phyloP scores from a whole-genome alignment of 2,888 invertebrate genomes.

The Platypus cylindrus region DNA sequence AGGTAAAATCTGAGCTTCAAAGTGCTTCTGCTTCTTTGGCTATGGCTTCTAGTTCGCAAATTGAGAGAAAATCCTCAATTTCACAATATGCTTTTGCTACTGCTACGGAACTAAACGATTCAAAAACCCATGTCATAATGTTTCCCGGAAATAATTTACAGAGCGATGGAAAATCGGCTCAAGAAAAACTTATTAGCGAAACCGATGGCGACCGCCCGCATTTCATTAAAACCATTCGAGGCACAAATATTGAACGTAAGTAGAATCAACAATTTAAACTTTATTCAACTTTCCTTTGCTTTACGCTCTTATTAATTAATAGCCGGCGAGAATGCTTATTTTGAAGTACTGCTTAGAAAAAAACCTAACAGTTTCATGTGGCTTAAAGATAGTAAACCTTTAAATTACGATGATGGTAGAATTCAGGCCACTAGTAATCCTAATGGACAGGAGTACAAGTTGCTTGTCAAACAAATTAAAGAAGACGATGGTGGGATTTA shows the following conservation, averaged over 20 bases:
- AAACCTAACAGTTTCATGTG: conserved; percentile 58
- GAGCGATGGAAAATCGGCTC: conserved; percentile 22
- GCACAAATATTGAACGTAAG: conserved; percentile 71
- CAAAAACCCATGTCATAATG: conserved; percentile 10
- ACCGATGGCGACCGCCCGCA: conserved; percentile 45
- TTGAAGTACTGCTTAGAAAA: conserved; percentile 63
- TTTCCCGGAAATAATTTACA: conserved; percentile 11
- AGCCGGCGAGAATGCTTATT: conserved; percentile 75
- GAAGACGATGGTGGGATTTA: conserved; percentile 80
- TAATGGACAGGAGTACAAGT: conserved; percentile 50
- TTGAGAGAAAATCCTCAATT: conserved; percentile 9
- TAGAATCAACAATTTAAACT: conserved; percentile 21
- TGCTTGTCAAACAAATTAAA: conserved; percentile 61
- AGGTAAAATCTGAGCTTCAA: conserved; percentile 7
- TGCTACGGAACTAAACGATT: conserved; percentile 5
- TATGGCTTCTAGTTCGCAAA: conserved; percentile 5
- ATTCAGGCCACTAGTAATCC: conserved; percentile 48
- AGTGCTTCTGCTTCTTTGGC: conserved; percentile 1
- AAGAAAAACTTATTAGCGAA: conserved; percentile 23
- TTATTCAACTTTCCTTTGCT: background rate
- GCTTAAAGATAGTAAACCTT: conserved; percentile 77
- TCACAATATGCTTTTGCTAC: conserved; percentile 3
- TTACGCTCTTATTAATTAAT: conserved; percentile 4
- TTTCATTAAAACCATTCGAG: conserved; percentile 63
- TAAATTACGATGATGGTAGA: conserved; percentile 61